Evolutionary conservation across 2,113 vertebrate species (phyloP), one percentile per base, ranked within the genome.

Genomic region (Gavia stellata): DNA sequence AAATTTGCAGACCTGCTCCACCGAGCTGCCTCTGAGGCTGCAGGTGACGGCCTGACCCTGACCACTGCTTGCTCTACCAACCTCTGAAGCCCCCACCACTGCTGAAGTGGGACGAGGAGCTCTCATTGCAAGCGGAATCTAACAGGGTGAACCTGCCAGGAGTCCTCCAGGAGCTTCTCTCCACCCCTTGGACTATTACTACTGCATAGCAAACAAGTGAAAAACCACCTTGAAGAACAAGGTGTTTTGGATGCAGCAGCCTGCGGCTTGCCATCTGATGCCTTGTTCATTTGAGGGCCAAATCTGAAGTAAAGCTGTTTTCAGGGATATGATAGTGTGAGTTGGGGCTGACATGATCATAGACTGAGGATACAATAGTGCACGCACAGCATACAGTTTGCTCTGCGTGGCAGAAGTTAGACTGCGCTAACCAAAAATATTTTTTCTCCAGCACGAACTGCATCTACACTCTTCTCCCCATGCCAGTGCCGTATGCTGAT

Each of bases 401-500:
- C 47, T 96, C 53, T 25, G 56, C 56, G 47, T 56, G 34, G 52
- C 33, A 18, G 81, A 36, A 91, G 70, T 78, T 74, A 78, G 75
- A 20, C n/a, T 74, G 47, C 81, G 29, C 58, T 82, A 82, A 91
- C 65, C 38, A 63, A 66, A 94, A 86, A n/a, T 74, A 47, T 45
- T 86, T 44, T 77, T 81, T 53, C 61, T 66, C 18, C 4, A 14
- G 10, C 83, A 58, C 0, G 3, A 36, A 45, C 50, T 71, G 58
- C 44, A n/a, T 74, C 29, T 85, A 9, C 0, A 1, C 38, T 86
- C 59, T 74, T 53, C 56, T 96, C 70, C 40, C 52, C 8, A 3
- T 79, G 95, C 72, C 47, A 15, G 68, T 59, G 95, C 92, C 19
- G 19, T 88, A 44, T 95, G 94, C 52, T 7, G 20, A 8, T 31